Evolutionary conservation across 2,888 invertebrate species (phyloP).

Genomic region (Drosophila kambysellisi): DNA sequence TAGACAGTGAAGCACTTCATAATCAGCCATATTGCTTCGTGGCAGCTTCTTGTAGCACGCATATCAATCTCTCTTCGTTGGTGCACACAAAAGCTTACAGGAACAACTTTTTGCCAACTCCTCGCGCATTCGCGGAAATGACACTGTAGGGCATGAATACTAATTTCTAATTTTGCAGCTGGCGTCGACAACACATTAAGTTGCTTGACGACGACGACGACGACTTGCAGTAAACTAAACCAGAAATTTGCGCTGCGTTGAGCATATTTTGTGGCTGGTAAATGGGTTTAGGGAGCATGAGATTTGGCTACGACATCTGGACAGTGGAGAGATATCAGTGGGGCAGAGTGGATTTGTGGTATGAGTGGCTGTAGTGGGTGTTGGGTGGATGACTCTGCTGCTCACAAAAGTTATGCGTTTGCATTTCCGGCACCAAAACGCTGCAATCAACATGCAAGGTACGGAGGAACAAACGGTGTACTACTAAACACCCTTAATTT

Average conservation of each 20-base stretch:
- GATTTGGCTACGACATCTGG: slow-evolving; percentile 45
- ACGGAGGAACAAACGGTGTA: background rate
- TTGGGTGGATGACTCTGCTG: slow-evolving; percentile 29
- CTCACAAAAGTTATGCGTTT: slow-evolving; percentile 75
- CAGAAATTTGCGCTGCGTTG: slow-evolving; percentile 69
- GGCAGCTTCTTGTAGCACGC: slow-evolving; percentile 53
- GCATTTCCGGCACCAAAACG: slow-evolving; percentile 69
- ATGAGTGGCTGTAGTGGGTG: background rate
- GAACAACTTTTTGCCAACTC: slow-evolving; percentile 53
- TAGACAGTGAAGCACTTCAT: slow-evolving; percentile 58
- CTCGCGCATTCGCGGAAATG: slow-evolving; percentile 80
- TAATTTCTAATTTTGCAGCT: slow-evolving; percentile 83
- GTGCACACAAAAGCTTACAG: slow-evolving; percentile 44
- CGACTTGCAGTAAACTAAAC: slow-evolving; percentile 65
- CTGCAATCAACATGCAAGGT: slow-evolving; percentile 40
- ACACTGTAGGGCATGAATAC: slow-evolving; percentile 84
- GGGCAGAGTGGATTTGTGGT: slow-evolving; percentile 3
- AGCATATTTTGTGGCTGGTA: slow-evolving; percentile 70
- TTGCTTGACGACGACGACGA: slow-evolving; percentile 37
- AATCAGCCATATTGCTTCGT: slow-evolving; percentile 63
- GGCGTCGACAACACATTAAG: slow-evolving; percentile 74
- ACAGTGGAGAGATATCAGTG: slow-evolving; percentile 25
- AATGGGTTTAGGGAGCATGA: slow-evolving; percentile 48
- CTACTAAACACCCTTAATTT: background rate
- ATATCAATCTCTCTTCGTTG: slow-evolving; percentile 59